Percentiles rank a stretch among this genome's conserved stretches.
Conservation (phyloP, 1,140 invertebrate genomes). For the Globodera rostochiensis region DNA sequence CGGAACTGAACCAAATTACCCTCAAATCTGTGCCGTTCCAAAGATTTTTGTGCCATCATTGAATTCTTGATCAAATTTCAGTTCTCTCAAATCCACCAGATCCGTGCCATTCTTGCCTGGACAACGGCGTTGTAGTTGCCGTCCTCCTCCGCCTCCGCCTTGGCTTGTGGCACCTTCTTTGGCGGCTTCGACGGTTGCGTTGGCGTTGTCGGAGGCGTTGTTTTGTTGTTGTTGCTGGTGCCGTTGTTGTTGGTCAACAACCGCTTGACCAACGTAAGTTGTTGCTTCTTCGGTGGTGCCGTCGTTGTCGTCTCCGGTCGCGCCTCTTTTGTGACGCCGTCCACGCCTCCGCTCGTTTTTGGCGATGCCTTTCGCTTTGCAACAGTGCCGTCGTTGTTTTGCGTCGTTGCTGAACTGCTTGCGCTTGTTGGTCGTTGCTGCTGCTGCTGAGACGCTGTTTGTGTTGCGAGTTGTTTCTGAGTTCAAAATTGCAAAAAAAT, state of each 20-base stretch:
- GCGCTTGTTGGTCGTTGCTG: no score
- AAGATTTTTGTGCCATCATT: no score
- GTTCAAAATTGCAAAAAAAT: background rate
- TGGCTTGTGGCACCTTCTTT: background rate
- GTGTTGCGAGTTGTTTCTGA: background rate
- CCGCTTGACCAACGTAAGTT: background rate
- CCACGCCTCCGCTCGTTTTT: background rate
- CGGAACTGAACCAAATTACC: constrained; percentile 33
- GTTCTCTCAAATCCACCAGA: no score
- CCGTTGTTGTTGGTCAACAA: background rate
- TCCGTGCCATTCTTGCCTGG: constrained; percentile 10
- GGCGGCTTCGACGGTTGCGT: no score
- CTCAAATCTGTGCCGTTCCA: constrained; percentile 49
- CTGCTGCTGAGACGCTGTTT: background rate
- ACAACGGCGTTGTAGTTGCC: constrained; percentile 51
- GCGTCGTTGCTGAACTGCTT: background rate
- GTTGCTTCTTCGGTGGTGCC: background rate
- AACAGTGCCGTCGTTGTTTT: background rate
- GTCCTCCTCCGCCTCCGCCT: constrained; percentile 34
- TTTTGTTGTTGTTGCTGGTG: background rate
- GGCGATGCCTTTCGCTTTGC: background rate
- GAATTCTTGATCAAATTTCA: background rate
- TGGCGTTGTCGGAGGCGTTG: no score
- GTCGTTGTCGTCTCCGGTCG: background rate
- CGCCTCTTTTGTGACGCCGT: background rate